Percentiles rank a stretch among this genome's conserved stretches.
Conservation (phyloP, 1,140 invertebrate species). For the Charaxes varanes region DNA sequence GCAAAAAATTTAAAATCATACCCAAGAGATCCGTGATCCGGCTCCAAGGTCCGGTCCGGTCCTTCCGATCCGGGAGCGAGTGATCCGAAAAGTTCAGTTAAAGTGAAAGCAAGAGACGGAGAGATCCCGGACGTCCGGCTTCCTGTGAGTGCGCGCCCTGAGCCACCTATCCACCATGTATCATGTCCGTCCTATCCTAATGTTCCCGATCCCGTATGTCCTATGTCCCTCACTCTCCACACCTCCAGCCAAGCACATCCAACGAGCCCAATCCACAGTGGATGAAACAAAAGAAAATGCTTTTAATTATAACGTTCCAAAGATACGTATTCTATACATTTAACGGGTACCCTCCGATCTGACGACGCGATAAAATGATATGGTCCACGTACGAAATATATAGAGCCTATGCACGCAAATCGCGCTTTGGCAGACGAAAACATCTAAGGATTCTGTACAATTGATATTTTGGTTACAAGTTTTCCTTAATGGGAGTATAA, state of each 20-base stretch:
- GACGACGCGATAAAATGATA: slow-evolving; percentile 1
- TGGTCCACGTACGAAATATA: background rate
- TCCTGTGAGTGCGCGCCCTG: slow-evolving; percentile 24
- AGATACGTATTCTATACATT: slow-evolving; percentile 15
- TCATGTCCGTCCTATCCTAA: slow-evolving; percentile 24
- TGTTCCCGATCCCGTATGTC: slow-evolving; percentile 7
- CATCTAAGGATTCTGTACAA: too few relatives aligned
- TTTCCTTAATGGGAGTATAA: too few relatives aligned
- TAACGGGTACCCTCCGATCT: slow-evolving; percentile 4
- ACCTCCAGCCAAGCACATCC: slow-evolving; percentile 60
- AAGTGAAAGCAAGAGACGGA: slow-evolving; percentile 8
- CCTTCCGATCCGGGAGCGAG: slow-evolving; percentile 17
- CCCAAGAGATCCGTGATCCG: slow-evolving; percentile 49
- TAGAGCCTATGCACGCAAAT: too few relatives aligned
- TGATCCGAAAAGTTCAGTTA: slow-evolving; percentile 21
- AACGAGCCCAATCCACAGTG: slow-evolving; percentile 64
- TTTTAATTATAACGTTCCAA: slow-evolving; percentile 45
- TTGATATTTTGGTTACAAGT: too few relatives aligned
- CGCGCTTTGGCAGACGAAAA: too few relatives aligned
- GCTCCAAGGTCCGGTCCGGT: slow-evolving; percentile 23
- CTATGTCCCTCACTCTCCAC: slow-evolving; percentile 37
- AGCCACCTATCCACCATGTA: slow-evolving; percentile 13
- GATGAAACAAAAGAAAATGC: slow-evolving; percentile 71
- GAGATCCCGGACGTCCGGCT: slow-evolving; percentile 7
- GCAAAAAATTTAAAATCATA: slow-evolving; percentile 65